phyloP scores from a whole-genome alignment of 2,113 vertebrate species.

The Poicephalus gulielmi region DNA sequence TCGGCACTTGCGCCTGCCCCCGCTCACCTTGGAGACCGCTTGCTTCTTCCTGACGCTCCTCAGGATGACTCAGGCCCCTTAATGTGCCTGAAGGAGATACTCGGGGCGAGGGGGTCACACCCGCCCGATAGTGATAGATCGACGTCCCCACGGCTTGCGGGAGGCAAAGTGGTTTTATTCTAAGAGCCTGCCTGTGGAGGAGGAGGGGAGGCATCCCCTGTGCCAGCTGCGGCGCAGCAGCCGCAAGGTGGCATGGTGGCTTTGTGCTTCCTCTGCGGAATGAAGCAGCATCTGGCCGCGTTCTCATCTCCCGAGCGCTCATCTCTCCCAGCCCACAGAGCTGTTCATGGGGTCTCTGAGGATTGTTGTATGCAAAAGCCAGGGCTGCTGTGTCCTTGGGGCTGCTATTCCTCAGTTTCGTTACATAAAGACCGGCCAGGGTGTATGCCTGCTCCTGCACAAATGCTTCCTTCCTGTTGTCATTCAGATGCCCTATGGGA shows the following conservation, averaged over 20 bases:
- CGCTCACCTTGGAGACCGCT: background rate
- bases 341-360: rapidly evolving
- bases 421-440: background rate
- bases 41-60: background rate
- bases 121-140: background rate
- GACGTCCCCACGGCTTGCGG: background rate
- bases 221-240: background rate
- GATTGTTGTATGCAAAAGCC: rapidly evolving
- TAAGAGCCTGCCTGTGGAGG: rapidly evolving
- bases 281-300: rapidly evolving
- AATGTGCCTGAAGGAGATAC: background rate
- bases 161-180: background rate
- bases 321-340: rapidly evolving
- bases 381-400: background rate
- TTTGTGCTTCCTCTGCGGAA: background rate
- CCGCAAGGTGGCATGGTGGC: background rate
- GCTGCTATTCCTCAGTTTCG: background rate
- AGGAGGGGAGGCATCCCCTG: background rate
- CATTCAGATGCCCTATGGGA: background rate
- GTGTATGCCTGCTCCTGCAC: rapidly evolving
- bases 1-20: background rate
- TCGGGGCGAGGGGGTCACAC: background rate
- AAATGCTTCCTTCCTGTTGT: background rate
- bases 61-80: background rate
- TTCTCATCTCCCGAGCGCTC: rapidly evolving